Base-by-base conservation (phyloP, 2,888 invertebrate species). In the Macaria notata region DNA sequence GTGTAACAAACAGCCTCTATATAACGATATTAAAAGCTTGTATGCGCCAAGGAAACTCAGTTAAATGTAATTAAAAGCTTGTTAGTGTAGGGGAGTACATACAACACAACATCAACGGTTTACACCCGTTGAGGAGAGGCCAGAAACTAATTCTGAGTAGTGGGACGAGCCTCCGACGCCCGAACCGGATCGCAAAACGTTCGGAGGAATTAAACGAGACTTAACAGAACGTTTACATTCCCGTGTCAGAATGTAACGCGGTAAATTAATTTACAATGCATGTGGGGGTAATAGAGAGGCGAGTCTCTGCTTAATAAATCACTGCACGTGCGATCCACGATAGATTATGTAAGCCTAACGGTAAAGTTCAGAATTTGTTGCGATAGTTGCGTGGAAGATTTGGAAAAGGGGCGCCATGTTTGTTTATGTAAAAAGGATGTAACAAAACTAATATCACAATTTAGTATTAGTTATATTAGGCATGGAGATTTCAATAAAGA, bases 1-100 rank as follows among this genome's bases (percentile, higher is more conserved):
- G 71, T 62, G 62, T 64, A 73, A 75, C 73, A 72, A 63, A 69
- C 69, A 64, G 64, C 64, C 66, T 66, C 59, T 51, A 71, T 69
- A 65, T 71, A 74, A 73, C 70, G 73, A 65, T 78, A 78, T 78
- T 76, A 76, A 76, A 79, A 75, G 75, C 76, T 71, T 73, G 72
- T 66, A 68, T 72, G 70, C 68, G 69, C 71, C 64, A 72, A 69
- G 74, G 74, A 72, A 76, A 76, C 75, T 74, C 71, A 61, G 74
- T 75, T 70, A 74, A 78, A 76, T 70, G 80, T 86, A 84, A 86
- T 87, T 84, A 84, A 84, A 83, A 81, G 71, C 79, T 79, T 83
- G 83, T 84, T 83, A 80, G 78, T 74, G 78, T 73, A 71, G 69
- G 77, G 70, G 74, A 74, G 54, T 61, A 73, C 66, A 73, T 19